Percentiles rank a stretch among this genome's conserved stretches.
Evolutionary conservation across 2,888 invertebrate species (phyloP).

Genomic region (Xanthia icteritia): DNA sequence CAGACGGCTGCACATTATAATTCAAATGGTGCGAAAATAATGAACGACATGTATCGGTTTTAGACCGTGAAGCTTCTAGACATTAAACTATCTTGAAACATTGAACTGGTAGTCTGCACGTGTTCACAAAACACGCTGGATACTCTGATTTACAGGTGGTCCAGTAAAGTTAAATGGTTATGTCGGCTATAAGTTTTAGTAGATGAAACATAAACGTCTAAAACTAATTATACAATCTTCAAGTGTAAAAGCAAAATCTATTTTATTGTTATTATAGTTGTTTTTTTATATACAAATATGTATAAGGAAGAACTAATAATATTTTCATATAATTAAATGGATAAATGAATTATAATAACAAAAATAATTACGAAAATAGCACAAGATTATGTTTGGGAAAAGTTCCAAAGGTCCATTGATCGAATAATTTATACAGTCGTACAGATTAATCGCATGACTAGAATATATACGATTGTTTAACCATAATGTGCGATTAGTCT

Average conservation of each 20-base stretch:
- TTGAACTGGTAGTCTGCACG: constrained; percentile 8
- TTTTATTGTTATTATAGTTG: background rate
- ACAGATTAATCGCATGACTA: constrained; percentile 65
- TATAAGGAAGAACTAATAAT: background rate
- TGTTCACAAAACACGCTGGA: constrained; percentile 21
- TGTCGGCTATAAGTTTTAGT: background rate
- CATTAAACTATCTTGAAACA: constrained; percentile 51
- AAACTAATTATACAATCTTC: background rate
- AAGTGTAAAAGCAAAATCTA: background rate
- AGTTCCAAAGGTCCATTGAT: constrained; percentile 41
- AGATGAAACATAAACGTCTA: background rate
- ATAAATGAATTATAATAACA: background rate
- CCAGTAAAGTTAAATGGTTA: background rate
- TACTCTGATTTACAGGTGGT: constrained; percentile 13
- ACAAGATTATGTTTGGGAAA: constrained; percentile 43
- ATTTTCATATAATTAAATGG: background rate
- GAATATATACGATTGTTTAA: constrained; percentile 67
- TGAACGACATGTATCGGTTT: constrained; percentile 62
- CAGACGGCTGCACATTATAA: constrained; percentile 60
- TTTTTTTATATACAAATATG: background rate
- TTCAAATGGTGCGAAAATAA: constrained; percentile 68
- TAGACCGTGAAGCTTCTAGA: constrained; percentile 63
- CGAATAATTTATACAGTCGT: constrained; percentile 62
- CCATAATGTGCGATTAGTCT: constrained; percentile 63
- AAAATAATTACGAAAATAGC: constrained; percentile 2